Base-by-base conservation (phyloP, 2,113 vertebrate species). In the Grantiella picta region DNA sequence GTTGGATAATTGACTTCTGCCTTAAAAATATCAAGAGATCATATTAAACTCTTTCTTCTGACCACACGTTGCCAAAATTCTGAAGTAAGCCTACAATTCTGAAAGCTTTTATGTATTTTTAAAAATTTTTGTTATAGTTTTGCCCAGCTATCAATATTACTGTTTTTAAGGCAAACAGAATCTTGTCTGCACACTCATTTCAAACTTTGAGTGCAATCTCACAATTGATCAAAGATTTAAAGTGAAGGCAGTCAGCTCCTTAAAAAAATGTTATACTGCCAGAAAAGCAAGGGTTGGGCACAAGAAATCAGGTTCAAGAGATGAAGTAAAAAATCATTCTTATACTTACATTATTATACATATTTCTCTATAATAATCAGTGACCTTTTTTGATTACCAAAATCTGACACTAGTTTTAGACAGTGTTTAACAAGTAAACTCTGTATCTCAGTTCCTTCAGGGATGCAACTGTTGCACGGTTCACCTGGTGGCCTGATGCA, bases 331-430 rank as follows among this genome's bases (percentile, higher is more conserved):
- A 64, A 71, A 2, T 2, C 16, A 63, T 23, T 66, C 28, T 49
- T 73, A 31, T 15, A 65, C 0, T 5, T 40, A 20, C 7, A 20
- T 64, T 22, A 35, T 54, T 49, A 36, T 1, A 42, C 1, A 2
- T 53, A 35, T 60, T 44, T 40, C 24, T 71, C 23, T 31, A 7
- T 1, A 68, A 52, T 18, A 47, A 45, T 22, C 14, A 8, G 7
- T 8, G 23, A 17, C 15, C 27, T 63, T 42, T 61, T 81, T 57
- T n/a, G 16, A 71, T n/a, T 15, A 47, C 5, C 28, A 49, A 76
- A 80, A 63, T 12, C 15, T 42, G 49, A 29, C 50, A 15, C 7
- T 24, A 19, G 6, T n/a, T 87, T 66, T 10, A 35, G 45, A 12
- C 4, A 9, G 5, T 1, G 9, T 56, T 77, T 70, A 63, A 47